These are phyloP conservation scores for Erythrocercus mccallii DNA, from an alignment of 2,113 vertebrate species.

Conservation along the genomic window DNA sequence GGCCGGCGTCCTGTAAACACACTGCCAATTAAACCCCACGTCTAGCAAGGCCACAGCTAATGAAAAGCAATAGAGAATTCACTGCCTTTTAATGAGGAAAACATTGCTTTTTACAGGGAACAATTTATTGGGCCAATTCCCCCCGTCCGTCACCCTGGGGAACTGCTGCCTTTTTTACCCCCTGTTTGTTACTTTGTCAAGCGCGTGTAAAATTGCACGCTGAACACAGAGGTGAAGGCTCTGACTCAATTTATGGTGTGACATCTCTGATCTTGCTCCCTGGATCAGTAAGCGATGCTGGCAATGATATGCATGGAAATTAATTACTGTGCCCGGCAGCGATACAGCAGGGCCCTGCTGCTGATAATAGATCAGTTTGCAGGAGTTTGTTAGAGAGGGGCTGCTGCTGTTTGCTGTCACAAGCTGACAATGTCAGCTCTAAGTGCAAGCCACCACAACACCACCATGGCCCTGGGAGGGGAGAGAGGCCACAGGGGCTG, in stretches of 20 bases:
- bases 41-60: constrained; percentile 91
- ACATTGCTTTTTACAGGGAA: constrained; percentile 90
- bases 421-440: constrained; percentile 28
- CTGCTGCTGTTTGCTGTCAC: constrained; percentile 45
- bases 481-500: fast-evolving
- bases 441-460: neutral
- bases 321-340: constrained; percentile 79
- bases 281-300: constrained; percentile 83
- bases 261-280: constrained; percentile 81
- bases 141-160: constrained; percentile 86
- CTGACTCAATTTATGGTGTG: constrained; percentile 87
- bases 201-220: constrained; percentile 74
- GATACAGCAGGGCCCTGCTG: constrained; percentile 37
- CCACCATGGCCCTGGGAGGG: neutral
- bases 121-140: constrained; percentile 98
- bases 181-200: constrained; percentile 81
- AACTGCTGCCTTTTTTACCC: constrained; percentile 72
- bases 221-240: constrained; percentile 76
- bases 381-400: constrained; percentile 64
- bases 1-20: constrained; percentile 81
- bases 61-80: constrained; percentile 99
- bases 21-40: constrained; percentile 92
- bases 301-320: constrained; percentile 93
- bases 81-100: constrained; percentile 98
- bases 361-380: constrained; percentile 71